Evolutionary conservation across 2,113 vertebrate species (phyloP).

Genomic region (Ptychochromis oligacanthus): DNA sequence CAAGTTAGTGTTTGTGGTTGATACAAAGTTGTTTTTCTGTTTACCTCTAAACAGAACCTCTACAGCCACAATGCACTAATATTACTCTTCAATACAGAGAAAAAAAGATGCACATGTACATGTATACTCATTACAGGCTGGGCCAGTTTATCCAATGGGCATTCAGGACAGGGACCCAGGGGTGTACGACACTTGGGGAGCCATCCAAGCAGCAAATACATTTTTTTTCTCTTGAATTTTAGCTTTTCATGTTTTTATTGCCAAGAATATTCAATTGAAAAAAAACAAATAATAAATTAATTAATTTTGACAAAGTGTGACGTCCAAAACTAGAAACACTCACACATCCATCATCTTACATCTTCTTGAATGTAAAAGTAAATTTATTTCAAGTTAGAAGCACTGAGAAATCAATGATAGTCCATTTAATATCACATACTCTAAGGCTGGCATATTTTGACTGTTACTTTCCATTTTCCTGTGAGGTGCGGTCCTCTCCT

Average conservation of each 20-base stretch:
- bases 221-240: not conserved
- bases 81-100: not conserved
- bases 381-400: too few relatives aligned
- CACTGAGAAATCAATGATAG: not conserved
- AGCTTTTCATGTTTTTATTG: not conserved
- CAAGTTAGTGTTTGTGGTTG: not conserved
- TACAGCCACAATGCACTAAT: not conserved
- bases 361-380: too few relatives aligned
- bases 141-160: not conserved
- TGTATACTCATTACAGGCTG: not conserved
- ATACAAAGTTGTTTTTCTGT: not conserved
- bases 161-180: not conserved
- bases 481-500: too few relatives aligned
- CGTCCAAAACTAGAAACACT: not conserved
- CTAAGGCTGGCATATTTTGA: too few relatives aligned
- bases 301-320: not conserved
- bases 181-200: not conserved
- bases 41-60: not conserved
- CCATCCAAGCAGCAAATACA: not conserved
- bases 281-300: too few relatives aligned
- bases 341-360: not conserved
- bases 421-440: not conserved
- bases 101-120: not conserved
- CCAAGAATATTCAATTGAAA: not conserved
- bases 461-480: too few relatives aligned